A percentile compares a stretch with the other conserved stretches of the same genome.
Evolutionary conservation across 2,113 vertebrate species (phyloP).

Genomic region (Pluvianellus socialis): DNA sequence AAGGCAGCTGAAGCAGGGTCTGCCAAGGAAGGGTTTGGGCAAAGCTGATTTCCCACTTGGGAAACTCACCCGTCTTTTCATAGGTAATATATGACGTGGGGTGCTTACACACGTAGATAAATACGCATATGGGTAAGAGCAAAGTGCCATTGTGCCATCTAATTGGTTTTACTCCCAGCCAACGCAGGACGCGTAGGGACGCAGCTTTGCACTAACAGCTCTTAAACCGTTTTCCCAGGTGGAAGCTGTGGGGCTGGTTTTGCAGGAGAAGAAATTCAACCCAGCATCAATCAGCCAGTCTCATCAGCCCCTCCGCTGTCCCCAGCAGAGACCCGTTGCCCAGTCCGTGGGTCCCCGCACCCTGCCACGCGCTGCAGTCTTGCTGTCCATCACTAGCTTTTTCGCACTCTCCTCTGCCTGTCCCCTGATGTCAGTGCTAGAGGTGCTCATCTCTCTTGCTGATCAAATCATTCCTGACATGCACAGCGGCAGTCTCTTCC

Average conservation of each 20-base stretch:
- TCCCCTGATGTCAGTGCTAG: constrained; percentile 70
- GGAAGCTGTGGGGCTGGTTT: not conserved
- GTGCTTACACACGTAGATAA: not conserved
- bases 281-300: not conserved
- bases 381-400: not conserved
- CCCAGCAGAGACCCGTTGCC: not conserved
- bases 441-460: constrained; percentile 41
- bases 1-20: not conserved
- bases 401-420: constrained; percentile 68
- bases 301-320: not conserved
- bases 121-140: not conserved
- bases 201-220: not conserved
- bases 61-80: not conserved
- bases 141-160: not conserved
- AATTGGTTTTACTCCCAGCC: not conserved
- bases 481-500: constrained; percentile 18
- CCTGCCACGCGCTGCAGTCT: not conserved
- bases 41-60: not conserved
- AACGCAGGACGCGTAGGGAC: not conserved
- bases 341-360: rapidly evolving
- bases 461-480: constrained; percentile 63
- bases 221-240: not conserved
- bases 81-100: not conserved
- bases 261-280: not conserved
- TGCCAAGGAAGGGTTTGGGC: not conserved